Conservation (phyloP, 2,113 vertebrate species). For the Seriola dumerili region DNA sequence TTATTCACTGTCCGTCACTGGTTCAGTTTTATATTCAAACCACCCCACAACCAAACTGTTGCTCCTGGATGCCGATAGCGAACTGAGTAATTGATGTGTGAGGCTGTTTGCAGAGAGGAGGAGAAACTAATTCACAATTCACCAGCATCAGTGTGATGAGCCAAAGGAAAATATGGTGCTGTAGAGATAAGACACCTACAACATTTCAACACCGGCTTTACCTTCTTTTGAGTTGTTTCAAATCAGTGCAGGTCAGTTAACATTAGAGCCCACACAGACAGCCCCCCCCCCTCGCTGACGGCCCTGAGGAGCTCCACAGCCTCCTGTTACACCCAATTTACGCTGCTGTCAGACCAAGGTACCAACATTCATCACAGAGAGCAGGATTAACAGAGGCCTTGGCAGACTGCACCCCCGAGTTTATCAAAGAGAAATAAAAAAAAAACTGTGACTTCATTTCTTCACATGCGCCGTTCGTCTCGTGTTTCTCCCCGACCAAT, state of each 20-base stretch:
- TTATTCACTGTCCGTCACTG: no score
- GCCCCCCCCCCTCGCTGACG: neutral
- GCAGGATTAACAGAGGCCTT: neutral
- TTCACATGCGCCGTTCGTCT: neutral
- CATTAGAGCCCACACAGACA: no score
- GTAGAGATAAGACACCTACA: neutral
- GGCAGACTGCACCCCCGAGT: neutral
- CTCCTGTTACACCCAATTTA: neutral
- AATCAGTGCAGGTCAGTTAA: neutral
- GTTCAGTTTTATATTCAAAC: no score
- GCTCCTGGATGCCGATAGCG: no score
- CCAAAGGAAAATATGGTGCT: neutral
- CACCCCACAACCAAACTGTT: neutral
- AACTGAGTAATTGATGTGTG: no score
- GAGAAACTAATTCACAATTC: neutral
- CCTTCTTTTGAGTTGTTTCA: neutral
- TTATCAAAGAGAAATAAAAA: neutral
- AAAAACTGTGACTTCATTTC: neutral
- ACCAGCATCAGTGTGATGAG: neutral
- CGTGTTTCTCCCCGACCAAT: no score
- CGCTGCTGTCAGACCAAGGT: conserved; percentile 23
- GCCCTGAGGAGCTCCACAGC: neutral
- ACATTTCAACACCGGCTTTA: neutral
- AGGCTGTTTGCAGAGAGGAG: no score
- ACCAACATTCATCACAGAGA: conserved; percentile 15